Percentiles rank a stretch among this genome's conserved stretches.
phyloP scores from a whole-genome alignment of 2,888 invertebrate species.

The Acanthosepion pharaonis region DNA sequence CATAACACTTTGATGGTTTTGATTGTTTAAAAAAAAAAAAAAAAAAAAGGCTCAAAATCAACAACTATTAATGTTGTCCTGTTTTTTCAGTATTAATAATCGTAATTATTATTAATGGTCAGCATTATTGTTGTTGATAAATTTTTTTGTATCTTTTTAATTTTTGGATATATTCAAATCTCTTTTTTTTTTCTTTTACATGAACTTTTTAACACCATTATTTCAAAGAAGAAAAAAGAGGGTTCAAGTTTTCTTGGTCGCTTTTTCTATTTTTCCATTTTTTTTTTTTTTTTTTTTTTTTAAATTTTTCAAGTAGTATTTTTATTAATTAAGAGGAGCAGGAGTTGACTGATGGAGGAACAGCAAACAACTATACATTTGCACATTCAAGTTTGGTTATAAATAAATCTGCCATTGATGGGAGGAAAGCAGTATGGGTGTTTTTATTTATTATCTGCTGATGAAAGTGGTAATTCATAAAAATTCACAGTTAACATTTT shows the following conservation, averaged over 20 bases:
- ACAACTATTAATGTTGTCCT: neutral
- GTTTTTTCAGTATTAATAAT: neutral
- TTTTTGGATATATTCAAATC: neutral
- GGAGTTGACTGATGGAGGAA: constrained; percentile 22
- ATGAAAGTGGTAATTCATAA: neutral
- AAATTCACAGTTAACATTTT: neutral
- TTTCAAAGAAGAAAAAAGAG: neutral
- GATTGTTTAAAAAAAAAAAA: neutral
- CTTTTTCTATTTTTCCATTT: neutral
- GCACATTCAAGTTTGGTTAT: constrained; percentile 4
- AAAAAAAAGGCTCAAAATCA: neutral
- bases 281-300: neutral
- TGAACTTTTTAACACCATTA: constrained; percentile 15
- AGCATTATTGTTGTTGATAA: neutral
- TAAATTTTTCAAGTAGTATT: neutral
- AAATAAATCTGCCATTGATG: constrained; percentile 10
- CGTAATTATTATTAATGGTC: neutral
- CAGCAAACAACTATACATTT: constrained; percentile 33
- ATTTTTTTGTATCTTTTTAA: neutral
- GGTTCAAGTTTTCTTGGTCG: neutral
- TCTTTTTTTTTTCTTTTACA: neutral
- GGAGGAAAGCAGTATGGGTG: constrained; percentile 33
- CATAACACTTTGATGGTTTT: constrained; percentile 6
- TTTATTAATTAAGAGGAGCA: neutral
- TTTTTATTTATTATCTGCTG: neutral